These are phyloP conservation scores for Ciconia maguari DNA, from an alignment of 2,113 vertebrate species.

Conservation along the genomic window DNA sequence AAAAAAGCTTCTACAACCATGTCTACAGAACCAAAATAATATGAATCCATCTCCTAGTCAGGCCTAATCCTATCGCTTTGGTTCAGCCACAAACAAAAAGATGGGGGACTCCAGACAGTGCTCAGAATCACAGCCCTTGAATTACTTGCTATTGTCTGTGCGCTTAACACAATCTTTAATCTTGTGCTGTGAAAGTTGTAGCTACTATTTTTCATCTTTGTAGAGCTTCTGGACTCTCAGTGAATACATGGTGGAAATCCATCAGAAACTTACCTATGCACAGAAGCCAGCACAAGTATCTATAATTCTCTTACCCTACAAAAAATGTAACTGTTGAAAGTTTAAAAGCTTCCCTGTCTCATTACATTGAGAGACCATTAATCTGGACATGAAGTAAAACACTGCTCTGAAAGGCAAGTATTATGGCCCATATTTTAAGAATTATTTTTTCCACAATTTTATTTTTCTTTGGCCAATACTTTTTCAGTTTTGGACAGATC, in stretches of 20 bases:
- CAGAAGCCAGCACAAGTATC: neutral
- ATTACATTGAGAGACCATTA: neutral
- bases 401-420: neutral
- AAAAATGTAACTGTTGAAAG: neutral
- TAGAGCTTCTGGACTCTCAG: neutral
- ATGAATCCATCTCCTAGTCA: neutral
- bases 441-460: neutral
- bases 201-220: neutral
- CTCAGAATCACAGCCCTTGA: neutral
- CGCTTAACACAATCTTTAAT: neutral
- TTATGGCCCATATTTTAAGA: neutral
- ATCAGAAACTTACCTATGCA: neutral
- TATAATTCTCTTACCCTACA: neutral
- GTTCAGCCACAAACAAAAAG: neutral
- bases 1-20: neutral
- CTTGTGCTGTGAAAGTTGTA: neutral
- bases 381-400: neutral
- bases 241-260: neutral
- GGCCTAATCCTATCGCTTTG: neutral
- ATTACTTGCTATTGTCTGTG: neutral
- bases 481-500: neutral
- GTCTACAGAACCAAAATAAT: neutral
- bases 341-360: neutral
- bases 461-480: neutral
- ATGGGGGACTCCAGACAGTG: neutral